Percentiles rank a stretch among this genome's conserved stretches.
These are phyloP conservation scores for Pelvicachromis taeniatus DNA, from an alignment of 2,113 vertebrate genomes.

Conservation along the genomic window DNA sequence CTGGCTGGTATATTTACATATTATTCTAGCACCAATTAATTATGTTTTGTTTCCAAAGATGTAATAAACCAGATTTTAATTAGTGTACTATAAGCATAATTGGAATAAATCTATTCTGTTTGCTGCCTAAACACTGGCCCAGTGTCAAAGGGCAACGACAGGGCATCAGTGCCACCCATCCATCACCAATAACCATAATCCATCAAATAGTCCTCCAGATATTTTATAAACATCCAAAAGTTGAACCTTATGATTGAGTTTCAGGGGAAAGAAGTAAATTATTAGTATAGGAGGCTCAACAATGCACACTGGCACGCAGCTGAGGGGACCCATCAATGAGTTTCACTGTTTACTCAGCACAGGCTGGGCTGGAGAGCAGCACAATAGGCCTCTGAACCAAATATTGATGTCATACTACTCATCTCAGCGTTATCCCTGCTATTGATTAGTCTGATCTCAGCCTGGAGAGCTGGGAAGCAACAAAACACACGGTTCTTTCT, in stretches of 20 bases:
- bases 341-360: constrained; percentile 51
- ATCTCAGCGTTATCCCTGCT: constrained; percentile 55
- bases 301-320: constrained; percentile 14
- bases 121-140: neutral
- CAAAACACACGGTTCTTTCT: constrained; percentile 15
- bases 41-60: neutral
- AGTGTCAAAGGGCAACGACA: neutral
- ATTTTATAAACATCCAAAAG: neutral
- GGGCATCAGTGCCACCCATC: neutral
- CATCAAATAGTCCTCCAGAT: neutral
- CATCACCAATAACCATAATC: neutral
- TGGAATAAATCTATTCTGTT: neutral
- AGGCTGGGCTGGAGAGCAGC: neutral
- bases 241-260: neutral
- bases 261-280: neutral
- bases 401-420: constrained; percentile 62
- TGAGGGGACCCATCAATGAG: constrained; percentile 36
- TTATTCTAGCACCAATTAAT: neutral
- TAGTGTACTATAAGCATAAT: neutral
- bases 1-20: neutral
- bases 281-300: neutral
- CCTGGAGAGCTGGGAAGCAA: constrained; percentile 43
- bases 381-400: constrained; percentile 48
- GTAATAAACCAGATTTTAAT: neutral
- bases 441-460: constrained; percentile 69